A percentile compares a stretch with the other conserved stretches of the same genome.
phyloP scores from a whole-genome alignment of 2,113 vertebrate genomes.

The Caloenas nicobarica region DNA sequence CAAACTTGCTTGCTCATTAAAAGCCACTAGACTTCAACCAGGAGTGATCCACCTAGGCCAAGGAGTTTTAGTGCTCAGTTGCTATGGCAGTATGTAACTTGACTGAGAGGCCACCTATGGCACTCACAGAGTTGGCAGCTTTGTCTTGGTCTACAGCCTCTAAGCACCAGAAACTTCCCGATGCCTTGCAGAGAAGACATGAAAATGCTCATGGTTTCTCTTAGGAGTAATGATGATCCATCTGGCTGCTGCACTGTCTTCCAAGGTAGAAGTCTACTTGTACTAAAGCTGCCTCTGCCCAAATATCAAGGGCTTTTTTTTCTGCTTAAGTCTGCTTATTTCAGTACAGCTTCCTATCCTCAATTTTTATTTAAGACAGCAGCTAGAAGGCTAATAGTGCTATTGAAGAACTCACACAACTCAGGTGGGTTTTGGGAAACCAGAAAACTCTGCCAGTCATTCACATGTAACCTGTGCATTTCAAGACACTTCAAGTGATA shows the following conservation, averaged over 20 bases:
- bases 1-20: background rate
- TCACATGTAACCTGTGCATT: background rate
- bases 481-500: background rate
- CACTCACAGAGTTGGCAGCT: background rate
- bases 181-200: background rate
- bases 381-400: background rate
- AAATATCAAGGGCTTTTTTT: background rate
- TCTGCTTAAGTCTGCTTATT: background rate
- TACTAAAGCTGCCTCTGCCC: background rate
- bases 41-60: background rate
- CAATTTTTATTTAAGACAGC: background rate
- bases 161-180: background rate
- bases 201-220: background rate
- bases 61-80: background rate
- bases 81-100: background rate
- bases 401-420: background rate
- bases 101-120: background rate
- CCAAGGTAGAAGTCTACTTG: background rate
- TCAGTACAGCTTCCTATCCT: background rate
- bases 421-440: background rate
- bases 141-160: background rate
- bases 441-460: background rate
- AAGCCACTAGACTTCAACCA: background rate
- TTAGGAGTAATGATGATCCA: background rate
- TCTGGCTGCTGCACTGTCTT: background rate